Evolutionary conservation across 1,140 invertebrate genomes (phyloP), one percentile per base, ranked within the genome.

Genomic region (Dinothrombium tinctorium): DNA sequence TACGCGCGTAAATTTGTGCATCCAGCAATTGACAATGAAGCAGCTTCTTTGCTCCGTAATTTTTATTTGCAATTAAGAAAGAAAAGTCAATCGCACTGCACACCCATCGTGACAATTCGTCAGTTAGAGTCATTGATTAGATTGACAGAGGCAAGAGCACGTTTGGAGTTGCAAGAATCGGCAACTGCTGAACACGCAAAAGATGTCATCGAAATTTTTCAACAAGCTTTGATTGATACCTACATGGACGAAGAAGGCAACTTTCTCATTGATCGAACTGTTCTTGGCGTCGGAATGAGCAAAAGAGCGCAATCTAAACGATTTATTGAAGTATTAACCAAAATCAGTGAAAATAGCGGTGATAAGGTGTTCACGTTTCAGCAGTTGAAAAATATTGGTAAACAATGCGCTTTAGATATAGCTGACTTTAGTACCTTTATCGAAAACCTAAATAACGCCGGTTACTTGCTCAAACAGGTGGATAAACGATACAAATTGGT

Each of bases 111-210:
- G 6, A 72, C 70, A 1, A 38, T 51, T 14, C 61, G 83, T 41
- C 80, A 89, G 54, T 63, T 89, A 21, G 77, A 87, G 64, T 84
- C 82, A 6, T 64, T 92, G 33, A 76, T 89, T 26, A 59, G 84
- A 53, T 61, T 95, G 2, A 77, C 82, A 11, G 73, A 86, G 62
- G 81, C 84, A 17, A 62, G 84, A 56, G 83, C 84, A 6, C 72
- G 81, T 51, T 53, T 77, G 12, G 83, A 89, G 54, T 61, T 92
- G 33, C 60, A 81, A 45, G 73, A 76, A 57, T 67, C 71, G 54
- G 80, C 76, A 1, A 81, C 73, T 6, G 65, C 59, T 41, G 51
- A 67, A 40, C 84, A 95, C 63, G 86, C 84, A 4, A 57, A 67
- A 41, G 81, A 92, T 55, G 72, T 89, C 15, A 67, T 92, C 17